phyloP scores from a whole-genome alignment of 2,113 vertebrate genomes.

The Scomber japonicus region DNA sequence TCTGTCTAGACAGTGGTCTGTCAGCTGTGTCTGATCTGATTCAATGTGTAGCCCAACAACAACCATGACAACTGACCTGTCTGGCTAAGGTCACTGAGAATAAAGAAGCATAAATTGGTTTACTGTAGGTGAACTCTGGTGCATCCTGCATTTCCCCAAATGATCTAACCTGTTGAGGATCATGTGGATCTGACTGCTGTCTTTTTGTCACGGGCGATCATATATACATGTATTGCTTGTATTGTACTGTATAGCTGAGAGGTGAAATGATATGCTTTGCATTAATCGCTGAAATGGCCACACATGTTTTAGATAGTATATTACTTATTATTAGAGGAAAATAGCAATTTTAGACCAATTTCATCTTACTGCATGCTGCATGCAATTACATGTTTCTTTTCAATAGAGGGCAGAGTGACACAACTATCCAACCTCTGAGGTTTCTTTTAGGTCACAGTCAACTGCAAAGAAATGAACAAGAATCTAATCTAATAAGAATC shows the following conservation, averaged over 20 bases:
- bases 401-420: slow-evolving; percentile 74
- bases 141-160: background rate
- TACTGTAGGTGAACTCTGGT: background rate
- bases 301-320: background rate
- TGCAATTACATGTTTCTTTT: slow-evolving; percentile 38
- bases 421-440: slow-evolving; percentile 30
- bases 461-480: background rate
- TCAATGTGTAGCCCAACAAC: slow-evolving; percentile 40
- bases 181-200: background rate
- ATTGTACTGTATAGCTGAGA: background rate
- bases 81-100: slow-evolving; percentile 39
- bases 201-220: background rate
- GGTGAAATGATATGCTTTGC: background rate
- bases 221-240: background rate
- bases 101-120: background rate
- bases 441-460: slow-evolving; percentile 54
- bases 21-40: slow-evolving; percentile 64
- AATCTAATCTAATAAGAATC: slow-evolving; percentile 5
- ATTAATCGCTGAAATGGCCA: background rate
- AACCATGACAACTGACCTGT: slow-evolving; percentile 47
- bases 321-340: too few relatives aligned
- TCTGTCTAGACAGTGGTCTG: slow-evolving; percentile 82
- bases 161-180: background rate
- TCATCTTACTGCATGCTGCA: background rate
- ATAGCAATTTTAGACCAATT: background rate